Evolutionary conservation across 2,113 vertebrate species (phyloP).

Genomic region (Chionis minor): DNA sequence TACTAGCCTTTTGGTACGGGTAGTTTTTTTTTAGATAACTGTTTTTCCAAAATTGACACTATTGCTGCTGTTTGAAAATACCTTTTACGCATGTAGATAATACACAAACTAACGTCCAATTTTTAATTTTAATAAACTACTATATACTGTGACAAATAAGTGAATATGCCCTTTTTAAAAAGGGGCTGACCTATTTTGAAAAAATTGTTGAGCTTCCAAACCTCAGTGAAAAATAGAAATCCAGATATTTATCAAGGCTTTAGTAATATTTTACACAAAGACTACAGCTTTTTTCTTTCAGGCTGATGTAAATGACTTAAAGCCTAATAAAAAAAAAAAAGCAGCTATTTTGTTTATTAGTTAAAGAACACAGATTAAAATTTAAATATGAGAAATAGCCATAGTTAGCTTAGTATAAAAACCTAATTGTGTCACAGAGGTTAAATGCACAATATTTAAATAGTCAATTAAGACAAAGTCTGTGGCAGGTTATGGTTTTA

Average conservation of each 20-base stretch:
- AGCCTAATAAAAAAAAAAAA: neutral
- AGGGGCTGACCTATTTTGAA: neutral
- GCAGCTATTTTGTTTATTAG: neutral
- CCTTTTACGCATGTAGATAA: neutral
- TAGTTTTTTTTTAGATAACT: neutral
- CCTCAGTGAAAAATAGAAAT: neutral
- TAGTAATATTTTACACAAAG: neutral
- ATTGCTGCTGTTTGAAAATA: slow-evolving; percentile 23
- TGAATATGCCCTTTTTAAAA: neutral
- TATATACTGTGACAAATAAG: neutral
- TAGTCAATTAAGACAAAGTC: neutral
- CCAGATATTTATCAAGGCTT: neutral
- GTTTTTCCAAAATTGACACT: neutral
- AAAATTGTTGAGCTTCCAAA: neutral
- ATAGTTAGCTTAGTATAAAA: neutral
- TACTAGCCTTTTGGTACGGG: neutral
- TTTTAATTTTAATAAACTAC: neutral
- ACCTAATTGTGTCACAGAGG: neutral
- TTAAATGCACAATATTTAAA: neutral
- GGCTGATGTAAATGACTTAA: neutral
- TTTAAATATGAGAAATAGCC: neutral
- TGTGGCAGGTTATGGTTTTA: neutral
- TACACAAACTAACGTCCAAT: neutral
- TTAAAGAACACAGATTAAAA: neutral
- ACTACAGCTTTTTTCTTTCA: neutral